Base-by-base conservation (phyloP, 64 coral and sea anemone genomes). In the Pocillopora damicornis region DNA sequence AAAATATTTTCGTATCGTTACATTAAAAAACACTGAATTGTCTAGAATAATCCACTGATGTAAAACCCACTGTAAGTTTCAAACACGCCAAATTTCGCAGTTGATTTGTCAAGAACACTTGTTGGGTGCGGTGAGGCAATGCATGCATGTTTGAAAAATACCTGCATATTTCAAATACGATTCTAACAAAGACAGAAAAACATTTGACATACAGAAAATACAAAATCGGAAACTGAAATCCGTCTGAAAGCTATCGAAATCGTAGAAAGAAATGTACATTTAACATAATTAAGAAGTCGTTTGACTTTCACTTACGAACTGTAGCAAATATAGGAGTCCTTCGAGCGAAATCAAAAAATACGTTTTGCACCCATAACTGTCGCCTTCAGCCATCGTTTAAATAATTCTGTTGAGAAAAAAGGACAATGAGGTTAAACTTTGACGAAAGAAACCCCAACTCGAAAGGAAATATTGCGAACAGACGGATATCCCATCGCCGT, bases 341-440 rank as follows among this genome's bases (percentile, higher is more conserved):
- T 91, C 90, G 63, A 91, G 22, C 15, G 90, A 83, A 69, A 91
- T 91, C 37, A 86, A 86, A 80, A 87, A 91, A 69, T 86, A 84
- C 37, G 83, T 76, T 67, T 77, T 86, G 60, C 81, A 91, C 12
- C 90, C 90, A 77, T 91, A 91, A 51, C 90, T 77, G 38, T 88
- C 73, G 23, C 90, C 74, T 34, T 91, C 76, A 73, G 75, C 75
- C 89, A 91, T 91, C 35, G 62, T 66, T 83, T 18, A 83, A 63
- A 37, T 66, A 1, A 63, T 35, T 67, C 80, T 83, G 61, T 18
- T 67, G 20, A 67, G 25, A 83, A 83, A 22, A 82, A 66, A 83
- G 51, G 38, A 67, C 35, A 22, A 67, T 36, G 66, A 9, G 2
- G 18, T 42, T 13, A 30, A 67, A 63, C 34, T 68, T 20, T 15